Conservation (phyloP, 2,888 invertebrate species). For the Drosophila prolongata region DNA sequence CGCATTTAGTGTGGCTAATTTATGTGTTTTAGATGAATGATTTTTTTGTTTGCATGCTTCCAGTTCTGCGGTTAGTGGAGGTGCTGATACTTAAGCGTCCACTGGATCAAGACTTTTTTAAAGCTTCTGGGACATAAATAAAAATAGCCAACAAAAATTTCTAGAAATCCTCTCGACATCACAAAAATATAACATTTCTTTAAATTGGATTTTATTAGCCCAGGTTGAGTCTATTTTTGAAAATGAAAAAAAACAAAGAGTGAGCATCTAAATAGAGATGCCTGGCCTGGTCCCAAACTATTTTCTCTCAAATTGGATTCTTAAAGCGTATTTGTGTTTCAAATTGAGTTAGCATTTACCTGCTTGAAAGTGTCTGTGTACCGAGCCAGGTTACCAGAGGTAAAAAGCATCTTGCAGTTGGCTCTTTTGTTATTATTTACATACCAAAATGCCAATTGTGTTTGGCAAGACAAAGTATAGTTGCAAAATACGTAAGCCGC, state of each 20-base stretch:
- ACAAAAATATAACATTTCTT: background rate
- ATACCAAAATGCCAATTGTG: slow-evolving; percentile 1
- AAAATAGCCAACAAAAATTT: slow-evolving; percentile 6
- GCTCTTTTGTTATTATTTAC: slow-evolving; percentile 17
- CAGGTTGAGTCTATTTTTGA: slow-evolving; percentile 26
- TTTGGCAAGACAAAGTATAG: background rate
- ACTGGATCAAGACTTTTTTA: slow-evolving; percentile 51
- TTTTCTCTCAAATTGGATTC: slow-evolving; percentile 5
- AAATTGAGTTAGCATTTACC: slow-evolving; percentile 21
- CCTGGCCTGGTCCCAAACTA: slow-evolving; percentile 12
- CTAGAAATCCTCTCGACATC: background rate
- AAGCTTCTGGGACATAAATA: slow-evolving; percentile 44
- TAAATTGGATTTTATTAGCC: slow-evolving; percentile 15
- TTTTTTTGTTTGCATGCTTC: slow-evolving; percentile 20
- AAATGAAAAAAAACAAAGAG: slow-evolving; percentile 3
- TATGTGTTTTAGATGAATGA: slow-evolving; percentile 53
- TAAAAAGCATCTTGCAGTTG: slow-evolving; percentile 13
- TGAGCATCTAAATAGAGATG: slow-evolving; percentile 8
- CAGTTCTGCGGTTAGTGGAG: slow-evolving; percentile 11
- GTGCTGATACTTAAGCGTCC: slow-evolving; percentile 43
- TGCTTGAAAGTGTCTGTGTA: background rate
- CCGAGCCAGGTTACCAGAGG: slow-evolving; percentile 2
- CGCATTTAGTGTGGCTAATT: slow-evolving; percentile 47
- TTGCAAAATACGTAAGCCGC: too few relatives aligned
- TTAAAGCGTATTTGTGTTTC: slow-evolving; percentile 34